phyloP scores from a whole-genome alignment of 2,113 vertebrate species.

The Perccottus glenii region DNA sequence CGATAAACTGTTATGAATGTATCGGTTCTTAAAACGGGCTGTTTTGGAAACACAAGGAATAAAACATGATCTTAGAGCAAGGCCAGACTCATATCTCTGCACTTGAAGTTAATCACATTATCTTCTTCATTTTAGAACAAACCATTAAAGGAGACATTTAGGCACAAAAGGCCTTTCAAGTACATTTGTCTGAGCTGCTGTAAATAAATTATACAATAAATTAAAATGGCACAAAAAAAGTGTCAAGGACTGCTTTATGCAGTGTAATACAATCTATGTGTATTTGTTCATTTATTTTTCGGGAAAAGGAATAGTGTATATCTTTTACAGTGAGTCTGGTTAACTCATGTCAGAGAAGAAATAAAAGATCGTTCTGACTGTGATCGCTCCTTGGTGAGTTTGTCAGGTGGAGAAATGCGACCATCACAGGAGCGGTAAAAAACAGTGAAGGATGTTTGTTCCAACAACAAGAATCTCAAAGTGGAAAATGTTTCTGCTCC shows the following conservation, averaged over 20 bases:
- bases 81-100: neutral
- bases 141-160: neutral
- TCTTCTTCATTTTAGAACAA: neutral
- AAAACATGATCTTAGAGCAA: too few species aligned
- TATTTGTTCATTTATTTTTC: too few species aligned
- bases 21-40: neutral
- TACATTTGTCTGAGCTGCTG: neutral
- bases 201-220: neutral
- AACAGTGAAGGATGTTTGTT: neutral
- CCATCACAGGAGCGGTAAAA: neutral
- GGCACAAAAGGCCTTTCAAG: neutral
- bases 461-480: neutral
- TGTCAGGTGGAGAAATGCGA: neutral
- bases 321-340: neutral
- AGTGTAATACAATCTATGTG: too few species aligned
- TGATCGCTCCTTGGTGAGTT: neutral
- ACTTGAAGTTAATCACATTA: neutral
- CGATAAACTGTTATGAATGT: neutral
- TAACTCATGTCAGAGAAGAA: neutral
- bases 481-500: slow-evolving; percentile 1
- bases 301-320: too few species aligned
- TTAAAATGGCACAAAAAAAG: neutral
- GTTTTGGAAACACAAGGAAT: too few species aligned
- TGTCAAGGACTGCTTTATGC: too few species aligned
- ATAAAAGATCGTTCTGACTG: neutral